Evolutionary conservation across 53 echinoderm and acorn worm species (phyloP).

Genomic region (Luidia sarsii): DNA sequence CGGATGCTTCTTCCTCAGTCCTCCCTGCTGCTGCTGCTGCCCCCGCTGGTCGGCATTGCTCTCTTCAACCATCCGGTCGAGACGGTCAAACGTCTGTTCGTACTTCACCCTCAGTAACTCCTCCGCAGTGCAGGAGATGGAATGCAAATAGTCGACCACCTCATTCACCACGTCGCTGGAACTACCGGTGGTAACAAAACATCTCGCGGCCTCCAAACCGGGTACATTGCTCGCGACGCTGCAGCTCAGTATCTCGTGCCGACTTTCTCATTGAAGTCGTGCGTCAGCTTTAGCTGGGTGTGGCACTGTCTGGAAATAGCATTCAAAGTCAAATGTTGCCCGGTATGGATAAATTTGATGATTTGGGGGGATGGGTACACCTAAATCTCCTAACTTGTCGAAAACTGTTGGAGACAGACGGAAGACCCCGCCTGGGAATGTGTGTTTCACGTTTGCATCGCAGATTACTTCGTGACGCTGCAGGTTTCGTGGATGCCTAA

Average conservation of each 20-base stretch:
- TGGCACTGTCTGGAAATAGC: slow-evolving; percentile 11
- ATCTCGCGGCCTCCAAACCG: neutral
- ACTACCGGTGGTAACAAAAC: slow-evolving; percentile 53
- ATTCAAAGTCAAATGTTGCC: slow-evolving; percentile 62
- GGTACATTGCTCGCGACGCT: slow-evolving; percentile 65
- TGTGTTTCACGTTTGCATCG: slow-evolving; percentile 30
- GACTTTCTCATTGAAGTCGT: slow-evolving; percentile 30
- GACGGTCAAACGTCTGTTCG: neutral
- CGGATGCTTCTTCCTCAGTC: neutral
- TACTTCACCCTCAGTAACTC: neutral
- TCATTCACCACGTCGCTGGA: slow-evolving; percentile 10
- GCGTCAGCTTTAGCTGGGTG: neutral
- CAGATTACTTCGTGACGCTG: slow-evolving; percentile 52
- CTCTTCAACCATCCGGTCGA: neutral
- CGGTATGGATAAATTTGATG: slow-evolving; percentile 40
- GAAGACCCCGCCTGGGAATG: slow-evolving; percentile 37
- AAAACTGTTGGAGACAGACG: slow-evolving; percentile 37
- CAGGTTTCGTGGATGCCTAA: neutral
- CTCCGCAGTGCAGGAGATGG: slow-evolving; percentile 4
- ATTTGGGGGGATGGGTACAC: slow-evolving; percentile 2
- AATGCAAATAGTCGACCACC: slow-evolving; percentile 31
- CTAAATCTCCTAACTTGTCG: slow-evolving; percentile 28
- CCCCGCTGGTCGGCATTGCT: neutral
- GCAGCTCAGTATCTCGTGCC: slow-evolving; percentile 45
- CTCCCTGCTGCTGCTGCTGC: neutral